These are phyloP conservation scores for Daktulosphaira vitifoliae DNA, from an alignment of 1,140 invertebrate genomes.

Conservation along the genomic window DNA sequence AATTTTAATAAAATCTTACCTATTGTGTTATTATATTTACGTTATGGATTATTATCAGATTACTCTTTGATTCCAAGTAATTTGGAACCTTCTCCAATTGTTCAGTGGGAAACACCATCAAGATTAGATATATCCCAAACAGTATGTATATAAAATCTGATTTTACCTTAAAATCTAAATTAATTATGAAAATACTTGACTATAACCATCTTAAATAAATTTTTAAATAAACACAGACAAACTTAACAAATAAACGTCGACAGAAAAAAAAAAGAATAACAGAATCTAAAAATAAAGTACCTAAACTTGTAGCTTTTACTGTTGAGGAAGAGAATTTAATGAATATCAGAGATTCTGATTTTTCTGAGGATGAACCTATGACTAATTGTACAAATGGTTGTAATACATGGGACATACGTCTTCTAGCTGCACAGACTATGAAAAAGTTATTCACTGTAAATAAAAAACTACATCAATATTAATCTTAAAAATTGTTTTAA, in stretches of 20 bases:
- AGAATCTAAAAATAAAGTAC: slow-evolving; percentile 28
- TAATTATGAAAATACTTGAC: no score
- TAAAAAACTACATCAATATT: not conserved
- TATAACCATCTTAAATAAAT: no score
- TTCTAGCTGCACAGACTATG: slow-evolving; percentile 20
- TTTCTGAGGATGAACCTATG: slow-evolving; percentile 24
- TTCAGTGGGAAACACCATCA: slow-evolving; percentile 22
- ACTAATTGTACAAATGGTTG: not conserved
- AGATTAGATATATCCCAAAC: not conserved
- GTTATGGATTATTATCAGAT: slow-evolving; percentile 22
- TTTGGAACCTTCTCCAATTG: slow-evolving; percentile 23
- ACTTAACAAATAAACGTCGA: slow-evolving; percentile 23
- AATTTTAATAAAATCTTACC: slow-evolving; percentile 19
- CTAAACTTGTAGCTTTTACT: slow-evolving; percentile 11
- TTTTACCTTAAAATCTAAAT: no score
- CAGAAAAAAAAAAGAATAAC: slow-evolving; percentile 25
- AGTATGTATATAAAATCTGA: not conserved
- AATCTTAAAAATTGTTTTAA: not conserved
- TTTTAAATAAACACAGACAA: no score
- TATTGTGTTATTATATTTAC: slow-evolving; percentile 14
- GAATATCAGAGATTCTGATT: slow-evolving; percentile 19
- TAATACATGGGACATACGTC: not conserved
- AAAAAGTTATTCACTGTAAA: slow-evolving; percentile 20
- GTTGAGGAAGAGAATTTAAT: slow-evolving; percentile 5
- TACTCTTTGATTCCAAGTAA: not conserved